These are phyloP conservation scores for Noctua comes DNA, from an alignment of 2,888 invertebrate species.

Conservation along the genomic window DNA sequence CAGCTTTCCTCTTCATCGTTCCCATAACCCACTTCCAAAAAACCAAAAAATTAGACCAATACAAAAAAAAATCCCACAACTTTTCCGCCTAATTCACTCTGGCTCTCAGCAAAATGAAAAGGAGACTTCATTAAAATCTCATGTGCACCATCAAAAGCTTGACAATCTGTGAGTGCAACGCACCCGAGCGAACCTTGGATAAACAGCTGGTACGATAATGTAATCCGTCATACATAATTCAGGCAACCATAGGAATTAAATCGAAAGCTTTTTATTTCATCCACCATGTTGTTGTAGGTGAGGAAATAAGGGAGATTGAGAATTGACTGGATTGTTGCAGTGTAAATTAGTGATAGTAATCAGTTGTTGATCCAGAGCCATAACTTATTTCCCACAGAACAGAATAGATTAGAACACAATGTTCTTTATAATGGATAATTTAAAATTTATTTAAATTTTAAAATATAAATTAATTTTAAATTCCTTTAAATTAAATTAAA, in stretches of 20 bases:
- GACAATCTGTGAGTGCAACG: conserved; percentile 63
- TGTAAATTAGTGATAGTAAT: neutral
- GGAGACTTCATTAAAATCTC: conserved; percentile 51
- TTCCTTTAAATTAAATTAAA: too few species aligned
- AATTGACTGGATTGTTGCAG: neutral
- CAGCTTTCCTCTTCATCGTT: neutral
- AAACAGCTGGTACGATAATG: conserved; percentile 75
- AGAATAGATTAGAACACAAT: too few species aligned
- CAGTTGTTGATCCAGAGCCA: neutral
- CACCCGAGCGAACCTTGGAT: conserved; percentile 66
- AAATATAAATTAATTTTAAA: too few species aligned
- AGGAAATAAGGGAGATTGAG: neutral
- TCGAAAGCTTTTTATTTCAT: conserved; percentile 76
- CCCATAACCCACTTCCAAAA: neutral
- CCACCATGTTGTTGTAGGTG: conserved; percentile 43
- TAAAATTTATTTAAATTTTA: too few species aligned
- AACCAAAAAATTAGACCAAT: neutral
- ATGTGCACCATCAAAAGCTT: conserved; percentile 55
- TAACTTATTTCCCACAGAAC: too few species aligned
- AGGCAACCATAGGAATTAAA: conserved; percentile 76
- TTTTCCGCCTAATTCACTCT: conserved; percentile 39
- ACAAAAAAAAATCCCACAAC: neutral
- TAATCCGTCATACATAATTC: conserved; percentile 79
- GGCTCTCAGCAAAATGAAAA: conserved; percentile 51
- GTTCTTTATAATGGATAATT: too few species aligned